Evolutionary conservation across 2,113 vertebrate species (phyloP).

Genomic region (Thermophis baileyi): DNA sequence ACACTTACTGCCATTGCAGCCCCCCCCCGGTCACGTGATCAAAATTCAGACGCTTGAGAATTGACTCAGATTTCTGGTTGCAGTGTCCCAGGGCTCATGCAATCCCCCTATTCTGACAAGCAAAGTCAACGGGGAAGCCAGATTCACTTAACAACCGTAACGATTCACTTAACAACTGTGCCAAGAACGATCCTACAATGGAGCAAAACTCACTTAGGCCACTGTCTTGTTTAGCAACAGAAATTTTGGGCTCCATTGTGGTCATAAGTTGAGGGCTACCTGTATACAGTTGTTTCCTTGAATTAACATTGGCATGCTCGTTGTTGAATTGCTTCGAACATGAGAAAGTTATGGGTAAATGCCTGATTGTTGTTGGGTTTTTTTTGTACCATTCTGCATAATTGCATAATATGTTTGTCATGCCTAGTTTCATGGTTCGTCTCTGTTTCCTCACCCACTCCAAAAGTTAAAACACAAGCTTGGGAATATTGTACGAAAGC

Average conservation of each 20-base stretch:
- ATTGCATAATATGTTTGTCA: background rate
- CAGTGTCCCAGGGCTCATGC: too few relatives aligned
- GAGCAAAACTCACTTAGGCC: background rate
- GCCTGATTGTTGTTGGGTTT: background rate
- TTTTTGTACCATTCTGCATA: background rate
- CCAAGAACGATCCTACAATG: background rate
- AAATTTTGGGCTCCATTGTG: background rate
- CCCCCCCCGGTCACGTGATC: too few relatives aligned
- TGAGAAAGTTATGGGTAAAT: background rate
- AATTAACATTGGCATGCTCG: background rate
- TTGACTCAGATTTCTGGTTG: too few relatives aligned
- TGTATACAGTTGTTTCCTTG: background rate
- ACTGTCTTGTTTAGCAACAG: background rate
- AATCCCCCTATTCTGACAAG: too few relatives aligned
- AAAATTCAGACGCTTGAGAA: too few relatives aligned
- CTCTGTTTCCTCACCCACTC: background rate
- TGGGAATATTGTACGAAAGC: constrained; percentile 2
- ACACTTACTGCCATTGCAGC: too few relatives aligned
- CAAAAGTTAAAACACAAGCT: background rate
- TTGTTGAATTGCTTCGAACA: background rate
- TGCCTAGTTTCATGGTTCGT: background rate
- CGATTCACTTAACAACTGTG: background rate
- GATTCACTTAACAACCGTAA: background rate
- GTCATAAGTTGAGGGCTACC: background rate
- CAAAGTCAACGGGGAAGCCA: background rate